phyloP scores from a whole-genome alignment of 2,113 vertebrate genomes.

The Actenoides lindsayi region DNA sequence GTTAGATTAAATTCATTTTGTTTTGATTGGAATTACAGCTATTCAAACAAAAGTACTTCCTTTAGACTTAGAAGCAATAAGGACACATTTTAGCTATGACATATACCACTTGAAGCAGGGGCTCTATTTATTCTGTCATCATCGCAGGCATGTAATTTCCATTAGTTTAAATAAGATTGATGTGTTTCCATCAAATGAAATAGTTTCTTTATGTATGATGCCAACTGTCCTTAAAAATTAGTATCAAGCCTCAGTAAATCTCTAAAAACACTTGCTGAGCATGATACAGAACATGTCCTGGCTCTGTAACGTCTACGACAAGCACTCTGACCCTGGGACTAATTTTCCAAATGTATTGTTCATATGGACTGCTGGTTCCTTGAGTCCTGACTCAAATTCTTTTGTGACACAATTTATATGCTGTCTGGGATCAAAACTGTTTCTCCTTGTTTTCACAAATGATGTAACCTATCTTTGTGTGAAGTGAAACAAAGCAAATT shows the following conservation, averaged over 20 bases:
- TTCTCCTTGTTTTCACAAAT: neutral
- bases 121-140: neutral
- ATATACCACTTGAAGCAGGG: neutral
- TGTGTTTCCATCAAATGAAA: neutral
- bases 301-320: neutral
- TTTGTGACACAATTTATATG: neutral
- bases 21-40: neutral
- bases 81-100: neutral
- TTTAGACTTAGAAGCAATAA: neutral
- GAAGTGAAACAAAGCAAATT: neutral
- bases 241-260: neutral
- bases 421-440: neutral
- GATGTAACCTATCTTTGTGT: neutral
- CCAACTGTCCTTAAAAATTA: neutral
- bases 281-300: neutral
- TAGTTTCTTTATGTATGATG: neutral
- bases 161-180: neutral
- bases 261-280: neutral
- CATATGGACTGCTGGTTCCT: neutral
- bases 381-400: neutral
- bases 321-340: neutral
- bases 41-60: neutral
- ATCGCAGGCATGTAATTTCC: neutral
- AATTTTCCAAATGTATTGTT: neutral
- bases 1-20: neutral